phyloP scores from a whole-genome alignment of 2,797 vertebrate species.

The Coregonus ussuriensis region DNA sequence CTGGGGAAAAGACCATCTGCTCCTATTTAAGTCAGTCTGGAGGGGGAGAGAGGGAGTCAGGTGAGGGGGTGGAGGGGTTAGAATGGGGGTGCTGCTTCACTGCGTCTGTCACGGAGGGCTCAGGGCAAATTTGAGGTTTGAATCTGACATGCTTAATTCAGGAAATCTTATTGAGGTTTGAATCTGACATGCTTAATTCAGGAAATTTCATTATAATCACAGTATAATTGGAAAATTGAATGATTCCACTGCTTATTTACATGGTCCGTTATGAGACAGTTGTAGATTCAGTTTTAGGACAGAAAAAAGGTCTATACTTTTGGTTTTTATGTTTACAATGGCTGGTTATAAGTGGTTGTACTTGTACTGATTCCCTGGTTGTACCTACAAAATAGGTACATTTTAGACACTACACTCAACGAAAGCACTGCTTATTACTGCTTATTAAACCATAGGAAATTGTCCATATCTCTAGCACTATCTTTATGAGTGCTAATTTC shows the following conservation, averaged over 20 bases:
- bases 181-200: conserved; percentile 46
- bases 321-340: background rate
- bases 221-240: conserved; percentile 58
- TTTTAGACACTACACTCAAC: no score
- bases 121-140: conserved; percentile 36
- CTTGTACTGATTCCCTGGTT: background rate
- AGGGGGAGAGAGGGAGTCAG: conserved; percentile 25
- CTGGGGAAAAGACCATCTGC: conserved; percentile 64
- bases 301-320: conserved; percentile 42
- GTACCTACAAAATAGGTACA: background rate
- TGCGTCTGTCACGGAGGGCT: conserved; percentile 30
- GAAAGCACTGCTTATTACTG: background rate
- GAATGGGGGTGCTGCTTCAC: conserved; percentile 23
- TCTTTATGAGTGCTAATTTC: conserved; percentile 32
- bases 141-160: conserved; percentile 46
- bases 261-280: conserved; percentile 38
- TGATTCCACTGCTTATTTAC: conserved; percentile 50
- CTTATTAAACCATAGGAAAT: conserved; percentile 3
- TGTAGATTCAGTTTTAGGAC: conserved; percentile 25
- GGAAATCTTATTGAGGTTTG: conserved; percentile 53
- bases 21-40: conserved; percentile 49
- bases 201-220: conserved; percentile 57
- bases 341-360: background rate
- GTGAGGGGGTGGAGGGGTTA: conserved; percentile 9
- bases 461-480: conserved; percentile 12